Evolutionary conservation across 23 tunicate species (phyloP).

Genomic region (Styela clava): DNA sequence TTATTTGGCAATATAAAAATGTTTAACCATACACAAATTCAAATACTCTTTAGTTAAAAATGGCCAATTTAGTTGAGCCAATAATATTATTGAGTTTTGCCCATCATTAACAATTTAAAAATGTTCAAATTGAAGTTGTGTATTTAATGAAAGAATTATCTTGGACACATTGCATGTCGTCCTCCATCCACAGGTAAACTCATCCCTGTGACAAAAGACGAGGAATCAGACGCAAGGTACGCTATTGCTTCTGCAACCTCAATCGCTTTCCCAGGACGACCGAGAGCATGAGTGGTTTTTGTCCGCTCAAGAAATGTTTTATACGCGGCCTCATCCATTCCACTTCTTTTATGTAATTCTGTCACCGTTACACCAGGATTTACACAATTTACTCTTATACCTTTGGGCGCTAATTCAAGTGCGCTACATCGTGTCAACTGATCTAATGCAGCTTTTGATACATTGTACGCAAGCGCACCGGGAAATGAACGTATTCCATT

Average conservation of each 20-base stretch:
- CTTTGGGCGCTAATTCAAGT: constrained; percentile 6
- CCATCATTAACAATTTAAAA: too few relatives aligned
- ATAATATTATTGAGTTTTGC: too few relatives aligned
- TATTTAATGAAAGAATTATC: too few relatives aligned
- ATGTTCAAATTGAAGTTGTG: too few relatives aligned
- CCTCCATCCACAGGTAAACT: constrained; percentile 62
- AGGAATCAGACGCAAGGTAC: constrained; percentile 49
- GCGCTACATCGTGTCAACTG: constrained; percentile 59
- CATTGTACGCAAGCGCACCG: constrained; percentile 41
- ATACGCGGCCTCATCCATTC: constrained; percentile 45
- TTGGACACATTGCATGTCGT: constrained; percentile 72
- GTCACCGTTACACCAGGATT: constrained; percentile 54
- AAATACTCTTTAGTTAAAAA: too few relatives aligned
- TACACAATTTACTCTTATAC: neutral
- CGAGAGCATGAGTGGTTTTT: constrained; percentile 51
- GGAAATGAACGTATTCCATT: constrained; percentile 51
- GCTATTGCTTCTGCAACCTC: constrained; percentile 62
- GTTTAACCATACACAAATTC: too few relatives aligned
- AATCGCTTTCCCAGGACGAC: constrained; percentile 54
- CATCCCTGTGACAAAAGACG: constrained; percentile 60
- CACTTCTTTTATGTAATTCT: constrained; percentile 59
- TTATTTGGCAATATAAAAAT: too few relatives aligned
- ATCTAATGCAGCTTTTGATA: constrained; percentile 66
- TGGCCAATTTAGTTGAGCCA: too few relatives aligned
- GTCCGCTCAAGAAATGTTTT: constrained; percentile 46